Conservation (phyloP, 2,797 vertebrate species). For the Echiichthys vipera region DNA sequence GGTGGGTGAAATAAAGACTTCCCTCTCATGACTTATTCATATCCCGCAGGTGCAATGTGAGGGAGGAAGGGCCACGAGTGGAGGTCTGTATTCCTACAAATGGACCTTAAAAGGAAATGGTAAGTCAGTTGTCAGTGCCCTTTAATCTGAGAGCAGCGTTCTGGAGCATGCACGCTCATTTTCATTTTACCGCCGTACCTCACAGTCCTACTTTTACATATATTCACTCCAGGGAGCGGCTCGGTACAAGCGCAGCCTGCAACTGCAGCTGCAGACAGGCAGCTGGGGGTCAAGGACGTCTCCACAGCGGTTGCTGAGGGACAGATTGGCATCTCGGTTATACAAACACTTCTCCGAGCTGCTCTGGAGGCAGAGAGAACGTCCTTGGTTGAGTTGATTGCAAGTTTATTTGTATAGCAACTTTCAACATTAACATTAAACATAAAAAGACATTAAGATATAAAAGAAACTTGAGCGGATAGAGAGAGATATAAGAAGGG, state of each 20-base stretch:
- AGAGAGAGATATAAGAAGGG: not conserved
- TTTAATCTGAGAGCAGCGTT: slow-evolving; percentile 33
- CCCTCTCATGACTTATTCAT: slow-evolving; percentile 69
- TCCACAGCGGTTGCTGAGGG: slow-evolving; percentile 30
- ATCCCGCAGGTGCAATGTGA: slow-evolving; percentile 50
- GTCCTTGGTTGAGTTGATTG: slow-evolving; percentile 29
- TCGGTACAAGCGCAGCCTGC: not conserved
- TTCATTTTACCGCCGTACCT: slow-evolving; percentile 26
- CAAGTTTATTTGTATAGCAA: slow-evolving; percentile 1
- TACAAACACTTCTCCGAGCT: slow-evolving; percentile 53
- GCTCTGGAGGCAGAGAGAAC: slow-evolving; percentile 33
- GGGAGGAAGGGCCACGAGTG: slow-evolving; percentile 27
- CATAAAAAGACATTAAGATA: not conserved
- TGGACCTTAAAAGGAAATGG: slow-evolving; percentile 63
- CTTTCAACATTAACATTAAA: slow-evolving; percentile 5
- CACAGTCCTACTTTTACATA: slow-evolving; percentile 36
- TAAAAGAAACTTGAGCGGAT: not conserved
- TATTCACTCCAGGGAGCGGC: slow-evolving; percentile 42
- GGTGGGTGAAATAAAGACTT: slow-evolving; percentile 38
- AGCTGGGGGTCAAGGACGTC: slow-evolving; percentile 65
- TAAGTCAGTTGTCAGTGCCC: slow-evolving; percentile 37
- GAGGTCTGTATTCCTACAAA: slow-evolving; percentile 59
- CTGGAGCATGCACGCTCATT: slow-evolving; percentile 24
- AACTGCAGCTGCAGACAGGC: slow-evolving; percentile 28
- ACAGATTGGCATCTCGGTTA: slow-evolving; percentile 49